Evolutionary conservation across 2,888 invertebrate species (phyloP).

Genomic region (Trimorus sp.): DNA sequence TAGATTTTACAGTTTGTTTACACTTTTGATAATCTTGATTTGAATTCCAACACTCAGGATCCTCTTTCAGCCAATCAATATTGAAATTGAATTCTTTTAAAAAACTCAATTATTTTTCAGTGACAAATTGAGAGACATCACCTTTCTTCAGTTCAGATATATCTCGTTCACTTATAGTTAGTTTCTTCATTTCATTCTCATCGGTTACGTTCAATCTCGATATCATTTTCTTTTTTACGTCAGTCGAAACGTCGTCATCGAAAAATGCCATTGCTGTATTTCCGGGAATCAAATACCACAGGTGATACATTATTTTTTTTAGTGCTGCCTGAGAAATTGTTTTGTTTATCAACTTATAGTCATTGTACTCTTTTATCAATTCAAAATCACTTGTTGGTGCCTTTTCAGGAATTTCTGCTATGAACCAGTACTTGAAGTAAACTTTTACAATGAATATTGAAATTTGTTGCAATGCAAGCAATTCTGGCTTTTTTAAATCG

Average conservation of each 20-base stretch:
- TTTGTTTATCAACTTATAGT: slow-evolving; percentile 10
- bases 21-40: slow-evolving; percentile 4
- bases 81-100: slow-evolving; percentile 16
- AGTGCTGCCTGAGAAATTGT: slow-evolving; percentile 22
- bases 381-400: slow-evolving; percentile 15
- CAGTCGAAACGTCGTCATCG: slow-evolving; percentile 27
- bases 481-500: slow-evolving; percentile 19
- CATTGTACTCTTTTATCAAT: slow-evolving; percentile 8
- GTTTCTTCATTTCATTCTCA: slow-evolving; percentile 14
- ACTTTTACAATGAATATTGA: slow-evolving; percentile 20
- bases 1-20: slow-evolving; percentile 4
- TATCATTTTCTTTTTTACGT: slow-evolving; percentile 24
- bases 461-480: slow-evolving; percentile 11
- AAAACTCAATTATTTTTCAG: slow-evolving; percentile 5
- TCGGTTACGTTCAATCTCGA: slow-evolving; percentile 14
- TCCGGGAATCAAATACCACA: slow-evolving; percentile 35
- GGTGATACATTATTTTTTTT: slow-evolving; percentile 28
- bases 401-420: slow-evolving; percentile 10
- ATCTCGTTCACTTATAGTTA: background rate
- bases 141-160: slow-evolving; percentile 3
- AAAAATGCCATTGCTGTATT: slow-evolving; percentile 33
- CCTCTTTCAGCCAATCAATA: slow-evolving; percentile 18
- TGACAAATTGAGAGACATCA: slow-evolving; percentile 8
- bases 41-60: slow-evolving; percentile 2
- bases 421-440: slow-evolving; percentile 22